Conservation (phyloP, 92 coral and sea anemone species). For the Desmophyllum pertusum region DNA sequence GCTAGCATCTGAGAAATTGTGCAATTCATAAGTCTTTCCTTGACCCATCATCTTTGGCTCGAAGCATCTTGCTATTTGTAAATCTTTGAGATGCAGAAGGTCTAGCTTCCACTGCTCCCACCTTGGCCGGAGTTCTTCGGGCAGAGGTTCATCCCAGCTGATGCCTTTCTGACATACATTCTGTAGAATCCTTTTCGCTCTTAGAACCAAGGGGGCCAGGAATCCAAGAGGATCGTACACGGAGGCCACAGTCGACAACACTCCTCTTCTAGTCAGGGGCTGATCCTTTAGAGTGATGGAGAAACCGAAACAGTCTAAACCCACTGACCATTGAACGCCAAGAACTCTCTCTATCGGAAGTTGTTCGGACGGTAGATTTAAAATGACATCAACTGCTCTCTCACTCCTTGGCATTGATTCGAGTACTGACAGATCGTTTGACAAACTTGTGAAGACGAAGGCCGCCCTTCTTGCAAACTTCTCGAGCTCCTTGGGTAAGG, state of each 20-base stretch:
- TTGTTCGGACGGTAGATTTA: slow-evolving; percentile 3
- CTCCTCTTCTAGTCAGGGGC: slow-evolving; percentile 22
- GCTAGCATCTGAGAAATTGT: slow-evolving; percentile 28
- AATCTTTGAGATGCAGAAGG: neutral
- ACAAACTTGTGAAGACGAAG: slow-evolving; percentile 45
- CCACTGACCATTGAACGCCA: slow-evolving; percentile 42
- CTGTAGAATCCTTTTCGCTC: slow-evolving; percentile 5
- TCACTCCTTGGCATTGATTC: slow-evolving; percentile 35
- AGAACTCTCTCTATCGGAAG: slow-evolving; percentile 47
- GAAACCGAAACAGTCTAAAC: slow-evolving; percentile 29
- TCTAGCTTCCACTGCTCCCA: slow-evolving; percentile 27
- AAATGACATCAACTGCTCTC: slow-evolving; percentile 15
- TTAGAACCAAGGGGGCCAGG: slow-evolving; percentile 26
- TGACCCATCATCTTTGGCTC: neutral
- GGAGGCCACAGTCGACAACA: neutral
- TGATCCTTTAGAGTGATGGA: slow-evolving; percentile 3
- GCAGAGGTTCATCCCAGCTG: slow-evolving; percentile 31
- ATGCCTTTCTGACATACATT: neutral
- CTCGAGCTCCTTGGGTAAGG: slow-evolving; percentile 24
- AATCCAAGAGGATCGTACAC: slow-evolving; percentile 34
- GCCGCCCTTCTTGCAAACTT: slow-evolving; percentile 35
- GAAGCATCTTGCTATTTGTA: slow-evolving; percentile 22
- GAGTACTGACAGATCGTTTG: slow-evolving; percentile 40
- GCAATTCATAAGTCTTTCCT: neutral
- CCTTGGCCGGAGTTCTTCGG: slow-evolving; percentile 25